Conservation (phyloP, 2,113 vertebrate species). For the Steatornis caripensis region DNA sequence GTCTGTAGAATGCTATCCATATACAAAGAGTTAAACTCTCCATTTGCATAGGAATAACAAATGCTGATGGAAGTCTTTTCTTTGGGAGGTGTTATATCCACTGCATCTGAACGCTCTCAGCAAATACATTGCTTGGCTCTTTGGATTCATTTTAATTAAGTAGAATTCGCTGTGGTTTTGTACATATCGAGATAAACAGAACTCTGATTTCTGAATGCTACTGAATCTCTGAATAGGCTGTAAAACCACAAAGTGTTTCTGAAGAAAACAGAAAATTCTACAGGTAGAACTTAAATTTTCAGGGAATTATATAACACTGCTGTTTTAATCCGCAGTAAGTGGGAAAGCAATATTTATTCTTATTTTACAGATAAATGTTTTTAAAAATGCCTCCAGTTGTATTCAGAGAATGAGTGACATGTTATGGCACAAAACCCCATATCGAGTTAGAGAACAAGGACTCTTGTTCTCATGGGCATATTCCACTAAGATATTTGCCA, state of each 20-base stretch:
- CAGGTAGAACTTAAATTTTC: background rate
- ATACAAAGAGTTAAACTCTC: background rate
- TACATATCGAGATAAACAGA: background rate
- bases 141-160: background rate
- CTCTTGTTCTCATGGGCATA: background rate
- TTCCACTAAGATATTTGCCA: background rate
- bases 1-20: background rate
- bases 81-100: background rate
- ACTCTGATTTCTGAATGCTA: background rate
- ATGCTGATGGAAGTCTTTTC: background rate
- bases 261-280: background rate
- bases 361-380: background rate
- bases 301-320: background rate
- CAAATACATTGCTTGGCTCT: background rate
- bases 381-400: background rate
- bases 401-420: background rate
- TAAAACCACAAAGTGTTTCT: background rate
- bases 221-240: background rate
- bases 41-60: background rate
- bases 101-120: background rate
- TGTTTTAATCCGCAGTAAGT: background rate
- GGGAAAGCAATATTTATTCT: background rate
- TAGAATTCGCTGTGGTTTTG: background rate
- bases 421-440: fast-evolving
- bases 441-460: background rate